A percentile compares a stretch with the other conserved stretches of the same genome.
phyloP scores from a whole-genome alignment of 2,888 invertebrate species.

The Andrena praecox region DNA sequence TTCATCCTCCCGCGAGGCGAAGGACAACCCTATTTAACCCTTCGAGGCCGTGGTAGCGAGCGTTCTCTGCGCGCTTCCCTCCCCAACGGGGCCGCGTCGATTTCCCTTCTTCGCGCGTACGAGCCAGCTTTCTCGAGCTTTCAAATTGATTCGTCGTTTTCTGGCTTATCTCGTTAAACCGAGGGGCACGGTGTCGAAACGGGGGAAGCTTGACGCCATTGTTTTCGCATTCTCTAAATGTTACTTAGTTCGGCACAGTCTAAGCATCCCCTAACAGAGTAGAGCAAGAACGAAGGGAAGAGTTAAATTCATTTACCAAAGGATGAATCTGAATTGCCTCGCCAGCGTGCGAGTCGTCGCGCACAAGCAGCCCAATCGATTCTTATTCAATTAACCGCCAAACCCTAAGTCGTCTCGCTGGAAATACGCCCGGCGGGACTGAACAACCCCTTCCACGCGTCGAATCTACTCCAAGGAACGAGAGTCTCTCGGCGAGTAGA shows the following conservation, averaged over 20 bases:
- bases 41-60: constrained; percentile 46
- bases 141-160: constrained; percentile 43
- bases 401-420: constrained; percentile 2
- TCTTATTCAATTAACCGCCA: constrained; percentile 39
- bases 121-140: constrained; percentile 18
- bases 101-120: constrained; percentile 11
- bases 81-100: constrained; percentile 13
- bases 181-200: not conserved
- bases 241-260: no score
- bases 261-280: no score
- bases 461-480: constrained; percentile 1
- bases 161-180: constrained; percentile 39
- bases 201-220: not conserved
- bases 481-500: not conserved
- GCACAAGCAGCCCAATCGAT: not conserved
- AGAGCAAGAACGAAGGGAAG: no score
- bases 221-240: no score
- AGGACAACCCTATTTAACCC: constrained; percentile 69
- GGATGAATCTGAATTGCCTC: no score
- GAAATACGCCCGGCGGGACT: constrained; percentile 29
- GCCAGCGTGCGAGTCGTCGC: no score
- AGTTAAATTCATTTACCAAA: no score
- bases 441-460: not conserved
- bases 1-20: constrained; percentile 44
- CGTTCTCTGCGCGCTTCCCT: constrained; percentile 46